phyloP scores from a whole-genome alignment of 2,113 vertebrate genomes.

The Cinclus mexicanus region DNA sequence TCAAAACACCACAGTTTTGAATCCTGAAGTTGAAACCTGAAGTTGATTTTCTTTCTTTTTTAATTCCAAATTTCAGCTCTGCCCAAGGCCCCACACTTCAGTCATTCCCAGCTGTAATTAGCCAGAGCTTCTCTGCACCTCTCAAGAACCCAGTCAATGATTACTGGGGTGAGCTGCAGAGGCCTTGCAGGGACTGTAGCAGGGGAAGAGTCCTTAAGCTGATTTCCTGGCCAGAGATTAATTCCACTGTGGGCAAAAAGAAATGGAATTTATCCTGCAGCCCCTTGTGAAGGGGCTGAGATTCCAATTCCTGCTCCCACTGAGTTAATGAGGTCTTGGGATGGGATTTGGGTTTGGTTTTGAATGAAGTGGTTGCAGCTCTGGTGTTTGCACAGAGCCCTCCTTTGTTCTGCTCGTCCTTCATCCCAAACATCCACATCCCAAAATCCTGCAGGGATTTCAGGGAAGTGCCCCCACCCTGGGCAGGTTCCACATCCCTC shows the following conservation, averaged over 20 bases:
- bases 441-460: background rate
- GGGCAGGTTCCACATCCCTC: background rate
- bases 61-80: background rate
- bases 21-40: background rate
- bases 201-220: background rate
- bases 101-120: conserved; percentile 38
- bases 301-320: background rate
- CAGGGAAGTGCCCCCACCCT: background rate
- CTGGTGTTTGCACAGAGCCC: background rate
- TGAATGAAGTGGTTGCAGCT: background rate
- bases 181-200: conserved; percentile 1
- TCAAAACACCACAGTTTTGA: background rate
- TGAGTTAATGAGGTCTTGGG: background rate
- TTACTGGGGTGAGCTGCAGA: background rate
- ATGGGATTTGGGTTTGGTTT: background rate
- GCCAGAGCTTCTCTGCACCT: background rate
- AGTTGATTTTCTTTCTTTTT: background rate
- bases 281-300: background rate
- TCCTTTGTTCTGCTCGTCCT: background rate
- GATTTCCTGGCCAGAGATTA: conserved; percentile 45
- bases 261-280: conserved; percentile 3
- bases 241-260: background rate
- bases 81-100: background rate
- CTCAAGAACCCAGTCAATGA: conserved; percentile 31
- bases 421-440: background rate